These are phyloP conservation scores for Eleutherodactylus coqui DNA, from an alignment of 2,797 vertebrate species.

Conservation along the genomic window DNA sequence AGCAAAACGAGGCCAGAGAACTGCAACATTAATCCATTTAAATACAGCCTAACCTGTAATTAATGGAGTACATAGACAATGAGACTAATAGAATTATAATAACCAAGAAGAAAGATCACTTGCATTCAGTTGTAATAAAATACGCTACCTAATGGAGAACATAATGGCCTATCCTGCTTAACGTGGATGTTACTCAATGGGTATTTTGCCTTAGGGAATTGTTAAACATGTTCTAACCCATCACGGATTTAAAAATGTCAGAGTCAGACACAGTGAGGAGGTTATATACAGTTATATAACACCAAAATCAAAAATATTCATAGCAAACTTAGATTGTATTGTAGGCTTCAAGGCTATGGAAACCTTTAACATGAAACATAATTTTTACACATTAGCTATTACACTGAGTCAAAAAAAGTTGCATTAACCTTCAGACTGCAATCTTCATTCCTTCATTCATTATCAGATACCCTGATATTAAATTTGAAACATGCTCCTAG, in stretches of 20 bases:
- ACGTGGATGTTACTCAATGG: slow-evolving; percentile 24
- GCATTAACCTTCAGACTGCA: too few relatives aligned
- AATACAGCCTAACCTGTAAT: slow-evolving; percentile 46
- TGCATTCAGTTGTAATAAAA: slow-evolving; percentile 39
- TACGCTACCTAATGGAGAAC: slow-evolving; percentile 16
- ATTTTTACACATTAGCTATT: too few relatives aligned
- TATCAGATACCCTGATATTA: too few relatives aligned
- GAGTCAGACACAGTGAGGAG: not conserved
- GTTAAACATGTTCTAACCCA: slow-evolving; percentile 14
- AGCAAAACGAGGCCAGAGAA: slow-evolving; percentile 26
- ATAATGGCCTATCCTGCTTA: slow-evolving; percentile 34
- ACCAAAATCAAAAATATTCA: not conserved
- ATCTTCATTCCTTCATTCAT: too few relatives aligned
- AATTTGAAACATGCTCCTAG: too few relatives aligned
- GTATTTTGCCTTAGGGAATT: not conserved
- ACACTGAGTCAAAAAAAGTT: too few relatives aligned
- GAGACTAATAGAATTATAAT: slow-evolving; percentile 51
- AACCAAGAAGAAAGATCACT: slow-evolving; percentile 33
- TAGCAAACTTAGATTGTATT: not conserved
- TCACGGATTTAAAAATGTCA: not conserved
- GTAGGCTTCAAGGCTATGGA: not conserved
- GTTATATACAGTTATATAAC: not conserved
- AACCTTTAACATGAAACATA: not conserved
- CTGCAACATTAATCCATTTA: slow-evolving; percentile 38
- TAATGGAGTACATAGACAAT: slow-evolving; percentile 46